Evolutionary conservation across 2,797 vertebrate genomes (phyloP).

Genomic region (Aeoliscus strigatus): DNA sequence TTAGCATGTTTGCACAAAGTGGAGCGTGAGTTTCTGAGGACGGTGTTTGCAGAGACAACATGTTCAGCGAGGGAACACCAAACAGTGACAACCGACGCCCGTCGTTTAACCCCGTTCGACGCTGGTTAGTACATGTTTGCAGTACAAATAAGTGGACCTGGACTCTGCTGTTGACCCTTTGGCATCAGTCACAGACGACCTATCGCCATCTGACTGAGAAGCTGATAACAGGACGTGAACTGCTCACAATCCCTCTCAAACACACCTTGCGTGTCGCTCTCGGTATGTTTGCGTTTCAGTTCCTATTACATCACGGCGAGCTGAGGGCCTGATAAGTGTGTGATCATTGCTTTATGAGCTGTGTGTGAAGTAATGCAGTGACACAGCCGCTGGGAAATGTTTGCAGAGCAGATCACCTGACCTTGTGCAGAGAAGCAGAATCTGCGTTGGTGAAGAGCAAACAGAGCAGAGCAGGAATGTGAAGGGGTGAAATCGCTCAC

Average conservation of each 20-base stretch:
- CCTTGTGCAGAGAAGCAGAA: conserved; percentile 18
- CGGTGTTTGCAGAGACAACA: conserved; percentile 47
- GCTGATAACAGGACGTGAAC: no score
- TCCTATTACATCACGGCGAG: conserved; percentile 56
- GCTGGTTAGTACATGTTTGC: conserved; percentile 34
- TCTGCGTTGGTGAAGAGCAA: neutral
- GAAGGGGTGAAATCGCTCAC: neutral
- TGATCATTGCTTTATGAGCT: conserved; percentile 54
- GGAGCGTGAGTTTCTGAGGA: conserved; percentile 10
- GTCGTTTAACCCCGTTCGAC: conserved; percentile 9
- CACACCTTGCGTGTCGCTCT: conserved; percentile 22
- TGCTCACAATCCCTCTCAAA: conserved; percentile 11
- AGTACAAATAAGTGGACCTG: conserved; percentile 45
- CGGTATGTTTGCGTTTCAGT: conserved; percentile 55
- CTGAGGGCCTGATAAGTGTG: conserved; percentile 46
- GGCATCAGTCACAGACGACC: no score
- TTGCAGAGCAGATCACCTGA: conserved; percentile 39
- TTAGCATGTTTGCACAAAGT: conserved; percentile 40
- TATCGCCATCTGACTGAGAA: no score
- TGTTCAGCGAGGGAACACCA: conserved; percentile 22
- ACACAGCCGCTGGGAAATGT: conserved; percentile 47
- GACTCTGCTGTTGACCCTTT: conserved; percentile 3
- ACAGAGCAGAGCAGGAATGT: no score
- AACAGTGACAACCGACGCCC: conserved; percentile 34
- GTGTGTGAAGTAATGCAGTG: conserved; percentile 38